Evolutionary conservation across 2,797 vertebrate genomes (phyloP).

Genomic region (Chrysocyon brachyurus): DNA sequence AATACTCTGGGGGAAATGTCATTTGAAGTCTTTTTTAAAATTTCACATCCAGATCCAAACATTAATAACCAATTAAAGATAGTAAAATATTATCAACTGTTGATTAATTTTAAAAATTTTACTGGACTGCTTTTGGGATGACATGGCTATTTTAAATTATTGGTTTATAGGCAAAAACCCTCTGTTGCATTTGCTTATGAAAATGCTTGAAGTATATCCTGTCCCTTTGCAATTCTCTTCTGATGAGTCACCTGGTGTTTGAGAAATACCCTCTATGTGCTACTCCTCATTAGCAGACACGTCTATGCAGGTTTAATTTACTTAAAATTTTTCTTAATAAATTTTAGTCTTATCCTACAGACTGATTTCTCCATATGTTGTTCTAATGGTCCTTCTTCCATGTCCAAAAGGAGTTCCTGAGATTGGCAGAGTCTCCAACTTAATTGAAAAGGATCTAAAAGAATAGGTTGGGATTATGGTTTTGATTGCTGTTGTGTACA

Average conservation of each 20-base stretch:
- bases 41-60: constrained; percentile 46
- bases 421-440: not conserved
- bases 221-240: not conserved
- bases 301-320: not conserved
- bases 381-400: constrained; percentile 22
- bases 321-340: not conserved
- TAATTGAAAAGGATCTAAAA: constrained; percentile 31
- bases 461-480: constrained; percentile 24
- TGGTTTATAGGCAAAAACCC: not conserved
- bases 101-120: not conserved
- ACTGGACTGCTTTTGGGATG: not conserved
- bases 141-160: not conserved
- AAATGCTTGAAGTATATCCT: not conserved
- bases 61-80: constrained; percentile 39
- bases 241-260: not conserved
- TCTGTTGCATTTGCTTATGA: constrained; percentile 3
- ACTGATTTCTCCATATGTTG: not conserved
- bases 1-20: constrained; percentile 81
- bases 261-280: not conserved
- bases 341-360: not conserved
- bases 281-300: not conserved
- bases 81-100: not conserved
- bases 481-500: constrained; percentile 28
- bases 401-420: constrained; percentile 44
- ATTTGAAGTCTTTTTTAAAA: constrained; percentile 71